Percentiles rank a stretch among this genome's conserved stretches.
Evolutionary conservation across 2,888 invertebrate genomes (phyloP).

Genomic region (Acleris laterana): DNA sequence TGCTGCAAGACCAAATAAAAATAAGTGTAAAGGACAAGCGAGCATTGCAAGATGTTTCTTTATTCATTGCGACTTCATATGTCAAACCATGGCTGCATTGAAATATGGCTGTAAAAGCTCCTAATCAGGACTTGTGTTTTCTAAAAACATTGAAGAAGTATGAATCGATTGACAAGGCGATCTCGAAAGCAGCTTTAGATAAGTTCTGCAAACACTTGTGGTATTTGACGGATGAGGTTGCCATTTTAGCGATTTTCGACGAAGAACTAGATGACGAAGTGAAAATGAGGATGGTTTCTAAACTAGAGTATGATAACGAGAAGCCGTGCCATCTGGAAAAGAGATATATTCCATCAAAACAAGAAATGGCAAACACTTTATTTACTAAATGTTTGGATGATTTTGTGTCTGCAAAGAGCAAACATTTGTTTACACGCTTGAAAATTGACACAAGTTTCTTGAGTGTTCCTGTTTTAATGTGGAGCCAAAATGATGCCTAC

Average conservation of each 20-base stretch:
- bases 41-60: too few relatives aligned
- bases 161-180: slow-evolving; percentile 19
- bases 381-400: too few relatives aligned
- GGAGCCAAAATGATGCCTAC: neutral
- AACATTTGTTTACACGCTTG: too few relatives aligned
- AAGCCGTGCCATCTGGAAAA: too few relatives aligned
- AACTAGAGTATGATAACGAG: too few relatives aligned
- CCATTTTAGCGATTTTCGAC: neutral
- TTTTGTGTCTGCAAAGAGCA: too few relatives aligned
- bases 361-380: too few relatives aligned
- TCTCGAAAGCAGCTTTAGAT: neutral
- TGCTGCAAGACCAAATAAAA: slow-evolving; percentile 15
- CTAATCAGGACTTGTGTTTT: slow-evolving; percentile 39
- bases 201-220: slow-evolving; percentile 28
- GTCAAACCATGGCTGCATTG: slow-evolving; percentile 10
- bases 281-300: too few relatives aligned
- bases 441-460: slow-evolving; percentile 22
- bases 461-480: neutral
- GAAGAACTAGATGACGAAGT: slow-evolving; percentile 8
- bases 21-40: too few relatives aligned
- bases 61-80: too few relatives aligned
- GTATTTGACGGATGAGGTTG: slow-evolving; percentile 17
- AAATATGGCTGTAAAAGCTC: slow-evolving; percentile 37
- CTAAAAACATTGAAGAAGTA: slow-evolving; percentile 37
- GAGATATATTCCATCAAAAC: too few relatives aligned